These are phyloP conservation scores for Hydractinia echinata DNA, from an alignment of 30 jellyfish, hydroid and myxozoan genomes.

Conservation along the genomic window DNA sequence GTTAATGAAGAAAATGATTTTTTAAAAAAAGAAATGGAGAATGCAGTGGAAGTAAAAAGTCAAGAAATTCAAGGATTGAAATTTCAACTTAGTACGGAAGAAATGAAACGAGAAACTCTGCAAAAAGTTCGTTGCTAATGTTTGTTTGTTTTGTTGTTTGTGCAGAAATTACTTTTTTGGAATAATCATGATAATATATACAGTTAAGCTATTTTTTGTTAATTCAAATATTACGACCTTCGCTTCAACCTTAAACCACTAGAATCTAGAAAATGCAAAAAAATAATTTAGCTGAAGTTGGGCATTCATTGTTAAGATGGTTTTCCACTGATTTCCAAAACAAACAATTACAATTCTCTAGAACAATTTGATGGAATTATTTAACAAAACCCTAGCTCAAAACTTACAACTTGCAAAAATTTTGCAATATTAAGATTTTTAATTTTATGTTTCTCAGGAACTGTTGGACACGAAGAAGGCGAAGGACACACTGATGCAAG, in stretches of 20 bases:
- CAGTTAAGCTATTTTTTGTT: background rate
- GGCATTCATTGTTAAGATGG: too few species aligned
- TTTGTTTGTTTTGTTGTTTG: slow-evolving; percentile 1
- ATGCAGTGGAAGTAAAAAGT: background rate
- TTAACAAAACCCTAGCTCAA: too few species aligned
- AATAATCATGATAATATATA: background rate
- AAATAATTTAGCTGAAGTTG: too few species aligned
- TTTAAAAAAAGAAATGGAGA: slow-evolving; percentile 2
- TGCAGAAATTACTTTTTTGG: background rate
- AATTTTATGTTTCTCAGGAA: background rate
- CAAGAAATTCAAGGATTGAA: slow-evolving; percentile 48
- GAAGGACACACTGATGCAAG: background rate
- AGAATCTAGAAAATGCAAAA: too few species aligned
- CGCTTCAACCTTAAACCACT: too few species aligned
- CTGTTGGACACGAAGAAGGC: background rate
- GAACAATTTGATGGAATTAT: too few species aligned
- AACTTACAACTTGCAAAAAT: background rate
- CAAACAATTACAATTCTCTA: too few species aligned
- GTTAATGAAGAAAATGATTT: background rate
- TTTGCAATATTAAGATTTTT: background rate
- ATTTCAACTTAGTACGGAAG: slow-evolving; percentile 47
- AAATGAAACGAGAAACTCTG: slow-evolving; percentile 37
- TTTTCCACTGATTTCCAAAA: too few species aligned
- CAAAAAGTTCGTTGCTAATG: slow-evolving; percentile 7
- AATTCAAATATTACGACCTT: too few species aligned